These are phyloP conservation scores for Oceanites oceanicus DNA, from an alignment of 2,113 vertebrate species.

Conservation along the genomic window DNA sequence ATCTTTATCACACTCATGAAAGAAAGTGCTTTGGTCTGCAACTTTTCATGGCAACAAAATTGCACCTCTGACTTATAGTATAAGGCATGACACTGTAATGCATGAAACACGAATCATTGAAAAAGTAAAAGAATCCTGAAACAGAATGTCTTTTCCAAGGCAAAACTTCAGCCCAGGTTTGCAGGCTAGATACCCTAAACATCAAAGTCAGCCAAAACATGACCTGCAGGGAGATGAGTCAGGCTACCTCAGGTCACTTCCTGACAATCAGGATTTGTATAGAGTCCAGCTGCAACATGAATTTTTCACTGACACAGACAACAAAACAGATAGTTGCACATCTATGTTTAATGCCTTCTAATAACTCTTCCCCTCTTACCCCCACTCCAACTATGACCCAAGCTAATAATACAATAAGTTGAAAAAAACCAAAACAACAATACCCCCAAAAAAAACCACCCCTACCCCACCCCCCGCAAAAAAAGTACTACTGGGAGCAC, in stretches of 20 bases:
- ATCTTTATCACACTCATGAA: conserved; percentile 45
- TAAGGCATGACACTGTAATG: background rate
- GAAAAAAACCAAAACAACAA: fast-evolving
- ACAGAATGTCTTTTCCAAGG: background rate
- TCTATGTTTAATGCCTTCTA: background rate
- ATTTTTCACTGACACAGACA: background rate
- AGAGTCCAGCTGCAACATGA: background rate
- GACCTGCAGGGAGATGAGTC: background rate
- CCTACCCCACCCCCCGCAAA: fast-evolving
- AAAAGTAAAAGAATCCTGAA: background rate
- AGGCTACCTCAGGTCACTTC: background rate
- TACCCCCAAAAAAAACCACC: fast-evolving
- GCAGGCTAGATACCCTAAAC: background rate
- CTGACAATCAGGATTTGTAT: background rate
- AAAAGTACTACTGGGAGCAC: background rate
- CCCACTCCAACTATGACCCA: fast-evolving
- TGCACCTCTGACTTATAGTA: conserved; percentile 4
- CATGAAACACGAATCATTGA: background rate
- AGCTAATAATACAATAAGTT: background rate
- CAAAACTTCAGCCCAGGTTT: background rate
- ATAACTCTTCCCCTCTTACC: background rate
- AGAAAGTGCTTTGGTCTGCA: conserved; percentile 27
- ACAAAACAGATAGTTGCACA: background rate
- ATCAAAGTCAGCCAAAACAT: background rate
- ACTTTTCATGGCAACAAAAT: conserved; percentile 16